Base-by-base conservation (phyloP, 2,113 vertebrate species). In the Sorex fumeus region DNA sequence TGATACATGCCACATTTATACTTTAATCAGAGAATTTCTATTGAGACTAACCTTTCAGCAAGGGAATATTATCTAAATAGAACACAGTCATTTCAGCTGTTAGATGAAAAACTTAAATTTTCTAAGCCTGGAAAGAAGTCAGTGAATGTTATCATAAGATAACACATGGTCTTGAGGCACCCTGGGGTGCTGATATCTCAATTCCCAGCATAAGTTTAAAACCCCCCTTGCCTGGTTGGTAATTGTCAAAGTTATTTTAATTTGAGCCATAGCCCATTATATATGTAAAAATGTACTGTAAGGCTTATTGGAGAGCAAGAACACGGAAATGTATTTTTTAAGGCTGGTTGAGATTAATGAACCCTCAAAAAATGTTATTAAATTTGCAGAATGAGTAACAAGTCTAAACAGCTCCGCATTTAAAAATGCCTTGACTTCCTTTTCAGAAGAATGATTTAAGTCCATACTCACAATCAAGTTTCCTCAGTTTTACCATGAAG, bases 1-100 rank as follows among this genome's bases (percentile, higher is more conserved):
- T 93, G 84, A 60, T 74, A 88, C 75, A 76, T 45, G 32, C 70
- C 81, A 93, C 83, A 70, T 94, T 96, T 95, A 87, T 93, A 50
- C 81, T 96, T 97, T 83, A 94, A 93, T 92, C n/a, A 23, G 62
- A 96, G 94, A 87, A 93, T 95, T 95, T 97, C 71, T 72, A 32
- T 77, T 71, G 88, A 95, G 87, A 96, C 86, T 72, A 95, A 60
- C 78, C 32, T 95, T 40, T 94, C 76, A 90, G 25, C 1, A 23
- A 95, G 91, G 76, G 75, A 94, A 86, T 95, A 84, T 93, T 97
- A 88, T 97, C 90, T 96, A 84, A 94, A 92, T 57, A 90, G 76
- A 96, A 82, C 95, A 93, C 77, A 94, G 93, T 88, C 15, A 27
- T 86, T 97, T 96, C 45, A 82, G 81, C 84, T 92, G 43, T 88